A percentile compares a stretch with the other conserved stretches of the same genome.
Evolutionary conservation across 2,797 vertebrate species (phyloP).

Genomic region (Eulemur albifrons): DNA sequence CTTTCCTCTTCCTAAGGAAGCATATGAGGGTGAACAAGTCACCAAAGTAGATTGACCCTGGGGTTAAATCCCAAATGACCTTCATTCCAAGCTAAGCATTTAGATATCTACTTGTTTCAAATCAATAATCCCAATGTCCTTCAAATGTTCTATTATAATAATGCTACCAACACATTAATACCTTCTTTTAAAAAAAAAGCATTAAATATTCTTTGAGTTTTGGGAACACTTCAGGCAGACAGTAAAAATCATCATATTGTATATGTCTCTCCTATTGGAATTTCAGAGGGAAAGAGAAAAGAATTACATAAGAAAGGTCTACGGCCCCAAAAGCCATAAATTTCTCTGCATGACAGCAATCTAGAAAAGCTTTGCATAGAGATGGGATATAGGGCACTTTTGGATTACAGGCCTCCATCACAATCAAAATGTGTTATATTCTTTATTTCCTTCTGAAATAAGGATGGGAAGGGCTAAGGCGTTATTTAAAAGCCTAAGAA

Average conservation of each 20-base stretch:
- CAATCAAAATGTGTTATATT: not conserved
- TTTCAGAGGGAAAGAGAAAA: not conserved
- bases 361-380: not conserved
- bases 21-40: not conserved
- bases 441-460: constrained; percentile 7
- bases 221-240: not conserved
- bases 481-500: not conserved
- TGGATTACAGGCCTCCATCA: not conserved
- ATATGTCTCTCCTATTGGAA: not conserved
- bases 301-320: not conserved
- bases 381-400: not conserved
- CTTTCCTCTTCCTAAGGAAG: constrained; percentile 2
- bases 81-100: not conserved
- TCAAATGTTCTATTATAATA: not conserved
- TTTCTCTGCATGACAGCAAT: not conserved
- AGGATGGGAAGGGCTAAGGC: not conserved
- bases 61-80: not conserved
- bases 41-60: not conserved
- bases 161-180: not conserved
- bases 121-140: not conserved
- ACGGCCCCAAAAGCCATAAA: not conserved
- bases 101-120: not conserved
- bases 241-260: not conserved
- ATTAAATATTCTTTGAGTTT: not conserved
- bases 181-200: not conserved